These are phyloP conservation scores for Lymantria dispar DNA, from an alignment of 2,888 invertebrate species.

Conservation along the genomic window DNA sequence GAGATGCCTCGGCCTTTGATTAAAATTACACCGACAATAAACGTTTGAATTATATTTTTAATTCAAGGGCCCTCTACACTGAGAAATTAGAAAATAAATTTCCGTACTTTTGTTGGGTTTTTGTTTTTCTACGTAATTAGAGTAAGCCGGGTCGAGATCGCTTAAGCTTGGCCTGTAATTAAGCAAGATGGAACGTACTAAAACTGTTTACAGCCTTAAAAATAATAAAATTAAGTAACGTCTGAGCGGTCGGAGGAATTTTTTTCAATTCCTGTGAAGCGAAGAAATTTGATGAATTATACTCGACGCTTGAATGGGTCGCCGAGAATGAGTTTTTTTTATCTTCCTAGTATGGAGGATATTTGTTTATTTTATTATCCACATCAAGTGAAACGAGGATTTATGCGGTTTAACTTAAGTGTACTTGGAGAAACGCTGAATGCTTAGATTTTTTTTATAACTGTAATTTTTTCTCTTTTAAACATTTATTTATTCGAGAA, in stretches of 20 bases:
- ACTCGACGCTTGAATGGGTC: slow-evolving; percentile 26
- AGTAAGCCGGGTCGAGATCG: slow-evolving; percentile 55
- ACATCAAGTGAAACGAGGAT: slow-evolving; percentile 28
- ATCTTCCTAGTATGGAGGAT: slow-evolving; percentile 22
- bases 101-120: slow-evolving; percentile 60
- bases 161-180: slow-evolving; percentile 66
- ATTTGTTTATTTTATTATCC: slow-evolving; percentile 37
- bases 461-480: background rate
- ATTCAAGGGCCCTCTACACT: slow-evolving; percentile 51
- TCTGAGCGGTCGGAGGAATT: slow-evolving; percentile 35
- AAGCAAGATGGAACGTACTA: slow-evolving; percentile 65
- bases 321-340: slow-evolving; percentile 11
- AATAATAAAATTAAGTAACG: slow-evolving; percentile 64
- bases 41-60: slow-evolving; percentile 63
- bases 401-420: slow-evolving; percentile 21
- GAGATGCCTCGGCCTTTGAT: slow-evolving; percentile 40
- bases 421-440: slow-evolving; percentile 13
- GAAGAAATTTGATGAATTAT: slow-evolving; percentile 39
- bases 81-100: slow-evolving; percentile 74
- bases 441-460: background rate
- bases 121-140: slow-evolving; percentile 77
- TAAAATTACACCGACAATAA: slow-evolving; percentile 51
- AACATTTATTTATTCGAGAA: background rate
- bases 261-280: slow-evolving; percentile 30
- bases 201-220: slow-evolving; percentile 58